Percentiles rank a stretch among this genome's conserved stretches.
Conservation (phyloP, 2,113 vertebrate species). For the Amazona guildingii region DNA sequence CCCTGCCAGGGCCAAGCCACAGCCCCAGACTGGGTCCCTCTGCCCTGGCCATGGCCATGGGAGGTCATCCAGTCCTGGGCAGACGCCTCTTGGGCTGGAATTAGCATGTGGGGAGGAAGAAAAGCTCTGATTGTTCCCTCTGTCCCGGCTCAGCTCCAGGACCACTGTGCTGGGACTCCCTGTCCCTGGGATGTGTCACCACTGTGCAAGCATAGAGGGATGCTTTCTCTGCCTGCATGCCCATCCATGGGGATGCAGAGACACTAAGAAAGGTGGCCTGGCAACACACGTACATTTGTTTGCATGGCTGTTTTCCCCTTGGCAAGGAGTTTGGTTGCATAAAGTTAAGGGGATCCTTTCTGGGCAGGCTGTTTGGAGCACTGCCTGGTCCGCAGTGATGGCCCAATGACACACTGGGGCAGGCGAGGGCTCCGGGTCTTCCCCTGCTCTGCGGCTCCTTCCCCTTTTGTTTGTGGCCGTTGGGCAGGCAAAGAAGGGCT, state of each 20-base stretch:
- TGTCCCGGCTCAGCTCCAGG: not conserved
- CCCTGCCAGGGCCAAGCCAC: not conserved
- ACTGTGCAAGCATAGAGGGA: not conserved
- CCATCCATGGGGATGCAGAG: not conserved
- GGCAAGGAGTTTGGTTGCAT: not conserved
- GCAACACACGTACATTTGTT: not conserved
- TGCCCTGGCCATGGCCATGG: fast-evolving
- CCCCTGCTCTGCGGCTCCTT: not conserved
- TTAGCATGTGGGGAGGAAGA: not conserved
- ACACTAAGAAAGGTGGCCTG: not conserved
- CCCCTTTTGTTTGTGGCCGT: not conserved
- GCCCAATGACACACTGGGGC: not conserved
- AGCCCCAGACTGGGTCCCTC: not conserved
- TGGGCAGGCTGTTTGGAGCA: not conserved
- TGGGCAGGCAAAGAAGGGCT: not conserved
- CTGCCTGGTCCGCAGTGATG: not conserved
- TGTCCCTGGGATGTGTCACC: slow-evolving; percentile 2
- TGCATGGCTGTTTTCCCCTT: not conserved
- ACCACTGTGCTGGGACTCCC: not conserved
- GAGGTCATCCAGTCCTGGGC: not conserved
- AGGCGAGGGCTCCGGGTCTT: not conserved
- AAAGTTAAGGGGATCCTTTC: not conserved
- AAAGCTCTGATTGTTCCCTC: slow-evolving; percentile 49
- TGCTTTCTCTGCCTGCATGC: not conserved
- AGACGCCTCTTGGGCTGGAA: not conserved